phyloP scores from a whole-genome alignment of 2,888 invertebrate genomes.

The Limnephilus rhombicus region DNA sequence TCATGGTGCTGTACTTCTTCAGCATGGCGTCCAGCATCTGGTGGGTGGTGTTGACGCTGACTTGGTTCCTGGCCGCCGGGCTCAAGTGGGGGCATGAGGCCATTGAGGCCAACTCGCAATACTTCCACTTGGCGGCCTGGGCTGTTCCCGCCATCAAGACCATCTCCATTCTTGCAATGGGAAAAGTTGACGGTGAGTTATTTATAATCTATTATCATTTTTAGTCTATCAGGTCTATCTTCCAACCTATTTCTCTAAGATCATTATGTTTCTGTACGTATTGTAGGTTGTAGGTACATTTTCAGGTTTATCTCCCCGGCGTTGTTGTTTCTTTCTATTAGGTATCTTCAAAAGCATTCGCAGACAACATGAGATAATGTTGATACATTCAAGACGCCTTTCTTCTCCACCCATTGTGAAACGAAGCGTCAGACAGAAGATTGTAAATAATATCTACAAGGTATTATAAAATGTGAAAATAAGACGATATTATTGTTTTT shows the following conservation, averaged over 20 bases:
- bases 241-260: too few species aligned
- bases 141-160: slow-evolving; percentile 97
- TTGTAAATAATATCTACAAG: too few species aligned
- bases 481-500: not conserved
- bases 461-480: too few species aligned
- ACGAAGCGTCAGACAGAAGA: too few species aligned
- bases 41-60: slow-evolving; percentile 97
- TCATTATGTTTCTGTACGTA: too few species aligned
- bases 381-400: too few species aligned
- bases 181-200: slow-evolving; percentile 93
- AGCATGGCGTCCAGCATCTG: slow-evolving; percentile 98
- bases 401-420: too few species aligned
- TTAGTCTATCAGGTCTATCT: not conserved
- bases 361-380: too few species aligned
- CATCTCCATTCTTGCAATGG: slow-evolving; percentile 95
- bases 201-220: not conserved
- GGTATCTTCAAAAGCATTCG: too few species aligned
- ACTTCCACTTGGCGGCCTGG: slow-evolving; percentile 99
- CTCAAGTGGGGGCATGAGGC: slow-evolving; percentile 99
- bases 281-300: too few species aligned
- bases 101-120: slow-evolving; percentile 97
- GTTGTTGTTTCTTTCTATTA: too few species aligned
- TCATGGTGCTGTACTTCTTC: slow-evolving; percentile 97
- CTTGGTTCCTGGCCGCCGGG: slow-evolving; percentile 98
- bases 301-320: too few species aligned